These are phyloP conservation scores for Drosophila mercatorum DNA, from an alignment of 2,888 invertebrate genomes.

Conservation along the genomic window DNA sequence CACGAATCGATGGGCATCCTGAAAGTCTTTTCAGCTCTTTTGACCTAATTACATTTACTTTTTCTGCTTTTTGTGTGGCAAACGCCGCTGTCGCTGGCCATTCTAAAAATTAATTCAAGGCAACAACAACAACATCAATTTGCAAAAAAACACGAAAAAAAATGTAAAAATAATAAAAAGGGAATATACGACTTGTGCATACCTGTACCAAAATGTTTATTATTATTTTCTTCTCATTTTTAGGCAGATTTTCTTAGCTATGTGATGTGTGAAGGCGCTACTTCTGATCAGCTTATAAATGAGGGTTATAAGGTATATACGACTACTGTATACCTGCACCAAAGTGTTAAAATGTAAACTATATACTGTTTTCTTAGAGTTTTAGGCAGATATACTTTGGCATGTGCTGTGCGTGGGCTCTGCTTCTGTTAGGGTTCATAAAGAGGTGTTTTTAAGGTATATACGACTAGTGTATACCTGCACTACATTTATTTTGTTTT, in stretches of 20 bases:
- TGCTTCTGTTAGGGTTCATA: neutral
- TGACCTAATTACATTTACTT: conserved; percentile 37
- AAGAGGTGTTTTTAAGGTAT: too few species aligned
- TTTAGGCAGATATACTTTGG: too few species aligned
- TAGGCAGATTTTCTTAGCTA: too few species aligned
- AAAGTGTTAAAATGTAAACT: too few species aligned
- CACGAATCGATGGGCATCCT: neutral
- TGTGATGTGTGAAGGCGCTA: neutral
- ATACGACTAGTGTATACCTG: too few species aligned
- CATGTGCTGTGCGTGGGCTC: neutral
- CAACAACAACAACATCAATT: conserved; percentile 18
- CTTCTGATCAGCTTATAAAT: neutral
- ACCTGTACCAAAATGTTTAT: neutral
- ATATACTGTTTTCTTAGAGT: too few species aligned
- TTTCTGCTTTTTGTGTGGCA: conserved; percentile 36
- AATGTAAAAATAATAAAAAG: neutral
- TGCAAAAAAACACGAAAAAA: neutral
- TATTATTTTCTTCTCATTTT: too few species aligned
- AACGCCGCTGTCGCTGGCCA: neutral
- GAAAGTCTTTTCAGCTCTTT: neutral
- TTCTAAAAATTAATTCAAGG: conserved; percentile 23
- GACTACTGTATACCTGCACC: too few species aligned
- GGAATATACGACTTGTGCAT: neutral
- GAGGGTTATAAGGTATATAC: too few species aligned
- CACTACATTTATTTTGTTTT: too few species aligned